phyloP scores from a whole-genome alignment of 2,113 vertebrate genomes.

The Hemichromis elongatus region DNA sequence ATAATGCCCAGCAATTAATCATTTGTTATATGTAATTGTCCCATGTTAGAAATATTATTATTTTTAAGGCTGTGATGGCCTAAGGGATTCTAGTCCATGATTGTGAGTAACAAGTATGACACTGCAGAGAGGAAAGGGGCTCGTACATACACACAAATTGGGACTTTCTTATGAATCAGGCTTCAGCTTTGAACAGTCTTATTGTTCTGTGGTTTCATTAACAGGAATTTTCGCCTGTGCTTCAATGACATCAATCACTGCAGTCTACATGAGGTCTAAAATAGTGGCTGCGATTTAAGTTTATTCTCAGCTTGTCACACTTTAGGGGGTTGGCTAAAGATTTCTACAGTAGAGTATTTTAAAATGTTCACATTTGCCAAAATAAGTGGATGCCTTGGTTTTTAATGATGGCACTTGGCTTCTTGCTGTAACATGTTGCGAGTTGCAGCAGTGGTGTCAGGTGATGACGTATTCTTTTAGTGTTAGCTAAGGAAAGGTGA shows the following conservation, averaged over 20 bases:
- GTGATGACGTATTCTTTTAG: not conserved
- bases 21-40: not conserved
- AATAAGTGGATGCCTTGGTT: not conserved
- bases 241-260: not conserved
- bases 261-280: not conserved
- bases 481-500: not conserved
- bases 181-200: not conserved
- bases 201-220: not conserved
- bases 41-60: not conserved
- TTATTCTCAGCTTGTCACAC: not conserved
- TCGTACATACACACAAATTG: not conserved
- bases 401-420: not conserved
- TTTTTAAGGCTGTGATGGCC: not conserved
- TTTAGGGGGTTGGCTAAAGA: not conserved
- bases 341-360: not conserved
- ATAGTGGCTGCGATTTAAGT: not conserved
- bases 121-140: conserved; percentile 19
- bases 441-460: not conserved
- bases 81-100: not conserved
- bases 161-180: not conserved
- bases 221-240: not conserved
- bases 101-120: conserved; percentile 50
- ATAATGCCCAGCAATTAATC: not conserved
- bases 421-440: not conserved
- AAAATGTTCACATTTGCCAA: not conserved